phyloP scores from a whole-genome alignment of 2,113 vertebrate species.

The Cacatua alba region DNA sequence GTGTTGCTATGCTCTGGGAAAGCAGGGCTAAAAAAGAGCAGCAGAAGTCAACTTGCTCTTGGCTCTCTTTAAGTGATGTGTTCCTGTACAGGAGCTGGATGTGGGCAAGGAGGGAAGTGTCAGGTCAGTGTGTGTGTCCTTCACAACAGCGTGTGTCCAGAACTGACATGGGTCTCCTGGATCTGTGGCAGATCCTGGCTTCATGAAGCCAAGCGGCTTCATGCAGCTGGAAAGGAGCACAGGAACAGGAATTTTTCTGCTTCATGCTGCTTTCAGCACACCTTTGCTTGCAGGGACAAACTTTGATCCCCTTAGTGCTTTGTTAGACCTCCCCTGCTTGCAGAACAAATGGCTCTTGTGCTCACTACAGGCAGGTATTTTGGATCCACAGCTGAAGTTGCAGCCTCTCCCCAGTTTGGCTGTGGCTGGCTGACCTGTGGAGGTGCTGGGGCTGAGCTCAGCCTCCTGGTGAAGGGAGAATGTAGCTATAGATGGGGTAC shows the following conservation, averaged over 20 bases:
- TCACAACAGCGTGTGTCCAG: not conserved
- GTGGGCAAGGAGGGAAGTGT: not conserved
- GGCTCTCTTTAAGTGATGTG: not conserved
- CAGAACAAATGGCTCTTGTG: accelerated
- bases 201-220: not conserved
- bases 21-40: not conserved
- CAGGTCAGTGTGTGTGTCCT: not conserved
- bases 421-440: not conserved
- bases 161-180: not conserved
- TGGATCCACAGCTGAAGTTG: not conserved
- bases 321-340: not conserved
- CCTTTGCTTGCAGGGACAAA: not conserved
- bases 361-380: not conserved
- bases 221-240: not conserved
- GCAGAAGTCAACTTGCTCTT: not conserved
- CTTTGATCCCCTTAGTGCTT: not conserved
- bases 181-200: not conserved
- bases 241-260: not conserved
- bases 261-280: not conserved
- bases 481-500: not conserved
- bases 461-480: accelerated
- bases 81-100: not conserved
- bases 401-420: accelerated
- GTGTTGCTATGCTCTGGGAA: not conserved
- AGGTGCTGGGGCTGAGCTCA: not conserved